Conservation (phyloP, 2,113 vertebrate species). For the Anarrhichthys ocellatus region DNA sequence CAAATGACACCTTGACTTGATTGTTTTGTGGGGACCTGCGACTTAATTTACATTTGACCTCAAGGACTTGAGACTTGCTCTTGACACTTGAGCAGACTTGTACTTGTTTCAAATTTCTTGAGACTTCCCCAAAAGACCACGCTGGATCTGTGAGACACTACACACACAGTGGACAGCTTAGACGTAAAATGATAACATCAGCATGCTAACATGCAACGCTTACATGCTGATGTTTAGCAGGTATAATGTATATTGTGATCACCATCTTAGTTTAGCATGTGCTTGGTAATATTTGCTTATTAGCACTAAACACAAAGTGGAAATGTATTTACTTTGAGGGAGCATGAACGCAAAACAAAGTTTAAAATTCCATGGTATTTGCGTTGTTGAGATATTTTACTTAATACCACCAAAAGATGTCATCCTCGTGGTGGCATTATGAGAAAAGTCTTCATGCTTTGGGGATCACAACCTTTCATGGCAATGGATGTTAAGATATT, state of each 20-base stretch:
- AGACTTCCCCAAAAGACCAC: background rate
- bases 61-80: background rate
- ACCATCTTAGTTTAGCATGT: background rate
- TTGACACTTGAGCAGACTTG: background rate
- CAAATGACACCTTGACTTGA: background rate
- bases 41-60: background rate
- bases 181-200: background rate
- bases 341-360: background rate
- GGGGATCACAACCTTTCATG: background rate
- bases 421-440: background rate
- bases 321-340: background rate
- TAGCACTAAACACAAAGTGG: background rate
- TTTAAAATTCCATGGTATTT: background rate
- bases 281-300: background rate
- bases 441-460: background rate
- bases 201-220: background rate
- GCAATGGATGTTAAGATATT: background rate
- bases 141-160: background rate
- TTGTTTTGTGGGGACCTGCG: background rate
- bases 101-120: background rate
- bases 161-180: background rate
- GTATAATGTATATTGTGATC: background rate
- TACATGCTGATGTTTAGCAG: background rate
- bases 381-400: background rate
- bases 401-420: background rate